Evolutionary conservation across 2,888 invertebrate species (phyloP).

Genomic region (Plebejus melissa): DNA sequence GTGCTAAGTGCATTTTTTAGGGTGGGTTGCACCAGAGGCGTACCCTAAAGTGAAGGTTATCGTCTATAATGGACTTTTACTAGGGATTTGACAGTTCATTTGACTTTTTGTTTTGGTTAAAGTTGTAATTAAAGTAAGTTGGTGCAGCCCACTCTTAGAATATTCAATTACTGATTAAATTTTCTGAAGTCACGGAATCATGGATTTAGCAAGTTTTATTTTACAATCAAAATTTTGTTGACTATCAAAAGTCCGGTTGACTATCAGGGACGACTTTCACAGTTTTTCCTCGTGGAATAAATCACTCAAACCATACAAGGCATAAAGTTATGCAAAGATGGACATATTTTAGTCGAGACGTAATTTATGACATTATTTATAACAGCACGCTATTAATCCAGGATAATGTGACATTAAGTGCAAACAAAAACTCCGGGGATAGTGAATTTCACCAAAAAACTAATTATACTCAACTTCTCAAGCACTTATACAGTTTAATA

Average conservation of each 20-base stretch:
- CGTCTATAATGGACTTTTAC: no score
- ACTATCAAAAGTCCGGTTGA: not conserved
- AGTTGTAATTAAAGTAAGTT: no score
- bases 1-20: no score
- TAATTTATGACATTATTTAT: conserved; percentile 21
- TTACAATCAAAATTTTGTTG: not conserved
- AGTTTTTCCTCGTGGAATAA: not conserved
- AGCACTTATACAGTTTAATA: not conserved
- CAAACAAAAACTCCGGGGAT: not conserved
- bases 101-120: no score
- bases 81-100: no score
- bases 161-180: not conserved
- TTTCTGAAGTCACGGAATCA: not conserved
- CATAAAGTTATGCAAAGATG: not conserved
- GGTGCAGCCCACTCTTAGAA: no score
- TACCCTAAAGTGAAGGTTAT: no score
- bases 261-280: not conserved
- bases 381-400: conserved; percentile 8
- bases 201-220: not conserved
- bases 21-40: no score
- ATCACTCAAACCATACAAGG: conserved; percentile 1
- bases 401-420: not conserved
- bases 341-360: not conserved
- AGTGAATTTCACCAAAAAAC: conserved; percentile 8
- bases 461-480: not conserved